phyloP scores from a whole-genome alignment of 1,140 invertebrate genomes.

The Leptinotarsa lineolata region DNA sequence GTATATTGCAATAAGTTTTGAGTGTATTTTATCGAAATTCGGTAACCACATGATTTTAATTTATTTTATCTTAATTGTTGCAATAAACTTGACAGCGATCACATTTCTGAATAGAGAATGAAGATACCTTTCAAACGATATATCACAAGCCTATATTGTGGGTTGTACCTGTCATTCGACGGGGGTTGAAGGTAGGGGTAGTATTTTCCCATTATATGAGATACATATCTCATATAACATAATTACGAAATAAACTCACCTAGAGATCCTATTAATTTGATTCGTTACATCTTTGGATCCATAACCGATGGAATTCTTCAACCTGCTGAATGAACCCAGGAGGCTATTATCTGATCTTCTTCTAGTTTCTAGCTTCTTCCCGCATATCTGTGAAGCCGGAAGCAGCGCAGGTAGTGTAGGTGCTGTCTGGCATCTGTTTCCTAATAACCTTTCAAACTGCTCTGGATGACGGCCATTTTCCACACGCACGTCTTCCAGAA shows the following conservation, averaged over 20 bases:
- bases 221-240: too few species aligned
- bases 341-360: constrained; percentile 44
- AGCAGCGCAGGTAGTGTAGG: constrained; percentile 35
- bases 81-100: too few species aligned
- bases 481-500: constrained; percentile 38
- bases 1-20: too few species aligned
- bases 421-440: constrained; percentile 35
- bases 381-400: constrained; percentile 33
- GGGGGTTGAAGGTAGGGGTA: too few species aligned
- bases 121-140: too few species aligned
- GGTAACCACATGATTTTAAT: too few species aligned
- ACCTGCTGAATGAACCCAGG: constrained; percentile 43
- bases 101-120: too few species aligned
- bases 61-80: too few species aligned
- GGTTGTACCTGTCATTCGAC: too few species aligned
- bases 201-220: too few species aligned
- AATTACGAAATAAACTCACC: constrained; percentile 34
- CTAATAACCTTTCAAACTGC: constrained; percentile 30
- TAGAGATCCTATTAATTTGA: constrained; percentile 50
- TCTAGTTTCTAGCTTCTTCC: constrained; percentile 32
- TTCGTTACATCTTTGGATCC: constrained; percentile 40
- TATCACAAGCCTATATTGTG: too few species aligned
- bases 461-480: constrained; percentile 29
- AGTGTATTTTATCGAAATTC: too few species aligned
- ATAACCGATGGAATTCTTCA: constrained; percentile 39